Base-by-base conservation (phyloP, 2,888 invertebrate species). In the Amiota minor region DNA sequence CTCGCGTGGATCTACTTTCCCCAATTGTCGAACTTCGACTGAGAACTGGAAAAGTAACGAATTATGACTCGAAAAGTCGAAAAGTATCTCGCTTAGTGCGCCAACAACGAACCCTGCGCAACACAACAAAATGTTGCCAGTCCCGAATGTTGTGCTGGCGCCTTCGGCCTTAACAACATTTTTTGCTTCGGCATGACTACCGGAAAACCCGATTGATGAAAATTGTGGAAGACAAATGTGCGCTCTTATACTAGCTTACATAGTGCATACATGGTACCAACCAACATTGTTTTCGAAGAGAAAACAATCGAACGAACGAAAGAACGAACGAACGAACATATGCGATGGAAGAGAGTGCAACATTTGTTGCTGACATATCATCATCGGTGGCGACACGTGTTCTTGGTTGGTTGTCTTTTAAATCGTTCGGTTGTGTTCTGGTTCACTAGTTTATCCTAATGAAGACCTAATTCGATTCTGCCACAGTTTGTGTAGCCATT, bases 401-500 rank as follows among this genome's bases (percentile, higher is more conserved):
- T 35, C 35, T 35, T 35, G 35, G 20, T 68, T 16, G 47, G 65
- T 47, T 23, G 12, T 65, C 18, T 12, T 11, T 45, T 14, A 65
- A 14, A 65, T 16, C 65, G 47, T 16, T 45, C 53, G 65, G 61
- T 47, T 64, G 62, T 23, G 72, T 64, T 74, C 56, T 68, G 79
- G 75, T 74, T 59, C 64, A 49, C 71, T 61, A 55, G 59, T 18
- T 67, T 45, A 35, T 71, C 73, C 71, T 68, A 72, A 75, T 75
- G 72, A 72, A 76, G 78, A 78, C 81, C 79, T 81, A 81, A 81
- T 81, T 81, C 77, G 78, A 81, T 81, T 77, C 78, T 78, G 65
- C 65, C 47, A 46, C 65, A 81, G 80, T 80, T 81, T 81, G 80
- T 81, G 81, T 79, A 81, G 80, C 78, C 76, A 78, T 80, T 81